These are phyloP conservation scores for Paedocypris sp. DNA, from an alignment of 2,113 vertebrate genomes.

Conservation along the genomic window DNA sequence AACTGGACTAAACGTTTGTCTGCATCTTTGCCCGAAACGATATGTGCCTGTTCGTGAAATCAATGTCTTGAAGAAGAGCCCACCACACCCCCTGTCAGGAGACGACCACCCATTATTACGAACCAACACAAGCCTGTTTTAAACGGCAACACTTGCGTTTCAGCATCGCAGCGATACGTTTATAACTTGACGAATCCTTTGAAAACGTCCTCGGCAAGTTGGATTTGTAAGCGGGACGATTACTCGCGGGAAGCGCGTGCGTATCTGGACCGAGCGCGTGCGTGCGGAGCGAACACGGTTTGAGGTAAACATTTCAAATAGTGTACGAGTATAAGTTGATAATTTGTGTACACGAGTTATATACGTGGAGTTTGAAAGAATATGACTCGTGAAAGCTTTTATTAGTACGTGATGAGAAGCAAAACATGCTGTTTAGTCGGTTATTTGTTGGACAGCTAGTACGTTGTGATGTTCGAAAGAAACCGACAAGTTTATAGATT, in stretches of 20 bases:
- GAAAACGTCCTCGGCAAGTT: neutral
- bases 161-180: conserved; percentile 48
- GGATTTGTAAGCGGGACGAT: neutral
- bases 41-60: conserved; percentile 51
- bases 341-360: too few species aligned
- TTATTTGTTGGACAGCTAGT: too few species aligned
- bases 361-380: too few species aligned
- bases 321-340: neutral
- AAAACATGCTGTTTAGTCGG: too few species aligned
- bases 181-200: conserved; percentile 10
- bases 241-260: neutral
- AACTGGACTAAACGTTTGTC: conserved; percentile 43
- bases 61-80: conserved; percentile 46
- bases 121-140: conserved; percentile 38
- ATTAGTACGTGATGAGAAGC: too few species aligned
- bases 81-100: conserved; percentile 55
- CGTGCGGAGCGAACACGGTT: neutral
- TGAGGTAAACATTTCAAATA: neutral
- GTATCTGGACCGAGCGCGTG: neutral
- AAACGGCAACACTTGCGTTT: conserved; percentile 53
- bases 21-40: conserved; percentile 60
- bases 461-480: too few species aligned
- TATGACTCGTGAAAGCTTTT: too few species aligned
- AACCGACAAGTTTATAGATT: too few species aligned
- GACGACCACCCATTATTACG: conserved; percentile 54